Evolutionary conservation across 2,797 vertebrate genomes (phyloP).

Genomic region (Microctenopoma stevenorrisi): DNA sequence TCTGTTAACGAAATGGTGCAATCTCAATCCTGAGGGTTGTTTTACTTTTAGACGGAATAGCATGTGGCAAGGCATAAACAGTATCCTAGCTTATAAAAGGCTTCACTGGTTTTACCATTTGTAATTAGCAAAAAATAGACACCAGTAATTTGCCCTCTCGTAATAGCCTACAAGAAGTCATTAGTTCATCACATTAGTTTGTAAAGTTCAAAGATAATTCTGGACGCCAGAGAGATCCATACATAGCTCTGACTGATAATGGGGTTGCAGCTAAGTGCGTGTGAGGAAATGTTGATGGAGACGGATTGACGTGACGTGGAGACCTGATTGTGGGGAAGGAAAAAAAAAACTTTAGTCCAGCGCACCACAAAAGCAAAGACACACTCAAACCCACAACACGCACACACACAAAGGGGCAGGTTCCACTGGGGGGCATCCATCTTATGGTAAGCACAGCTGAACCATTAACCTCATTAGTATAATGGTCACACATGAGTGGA

Average conservation of each 20-base stretch:
- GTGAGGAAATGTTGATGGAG: constrained; percentile 15
- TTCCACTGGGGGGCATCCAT: constrained; percentile 83
- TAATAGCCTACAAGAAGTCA: constrained; percentile 78
- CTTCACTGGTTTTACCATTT: constrained; percentile 82
- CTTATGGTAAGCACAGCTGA: constrained; percentile 85
- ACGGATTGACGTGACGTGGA: constrained; percentile 18
- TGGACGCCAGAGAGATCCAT: constrained; percentile 52
- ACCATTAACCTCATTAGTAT: constrained; percentile 86
- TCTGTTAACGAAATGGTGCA: constrained; percentile 82
- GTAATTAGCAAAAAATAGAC: constrained; percentile 85
- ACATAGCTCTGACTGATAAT: constrained; percentile 58
- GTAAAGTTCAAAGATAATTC: constrained; percentile 79
- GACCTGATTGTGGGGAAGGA: constrained; percentile 15
- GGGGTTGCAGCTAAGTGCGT: constrained; percentile 28
- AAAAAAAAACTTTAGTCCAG: constrained; percentile 21
- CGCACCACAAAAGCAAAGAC: constrained; percentile 32
- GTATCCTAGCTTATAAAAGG: constrained; percentile 80
- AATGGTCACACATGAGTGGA: constrained; percentile 84
- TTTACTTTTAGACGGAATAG: constrained; percentile 80
- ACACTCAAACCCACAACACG: constrained; percentile 24
- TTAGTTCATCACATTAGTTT: constrained; percentile 80
- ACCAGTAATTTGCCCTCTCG: constrained; percentile 74
- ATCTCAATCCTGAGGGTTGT: constrained; percentile 79
- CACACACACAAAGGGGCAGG: constrained; percentile 66
- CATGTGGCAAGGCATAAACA: constrained; percentile 82